Percentiles rank a stretch among this genome's conserved stretches.
Conservation (phyloP, 1,140 invertebrate genomes). For the Drosophila equinoxialis region DNA sequence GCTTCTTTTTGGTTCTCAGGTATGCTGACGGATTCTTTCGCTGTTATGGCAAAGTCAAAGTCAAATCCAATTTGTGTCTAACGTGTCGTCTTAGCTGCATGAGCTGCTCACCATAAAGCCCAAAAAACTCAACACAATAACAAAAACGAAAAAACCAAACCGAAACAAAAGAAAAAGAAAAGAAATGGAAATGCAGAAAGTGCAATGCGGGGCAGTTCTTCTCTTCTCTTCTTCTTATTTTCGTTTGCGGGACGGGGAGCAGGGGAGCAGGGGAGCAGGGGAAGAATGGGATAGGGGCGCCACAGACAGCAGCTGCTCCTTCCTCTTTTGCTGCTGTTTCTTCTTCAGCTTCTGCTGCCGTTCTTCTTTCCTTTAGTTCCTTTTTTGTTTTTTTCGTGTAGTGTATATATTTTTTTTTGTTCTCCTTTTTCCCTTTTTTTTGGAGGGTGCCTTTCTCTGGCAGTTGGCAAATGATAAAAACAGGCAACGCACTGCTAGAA, state of each 20-base stretch:
- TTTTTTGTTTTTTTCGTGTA: too few species aligned
- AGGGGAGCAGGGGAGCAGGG: background rate
- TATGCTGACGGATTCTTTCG: constrained; percentile 32
- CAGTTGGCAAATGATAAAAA: constrained; percentile 75
- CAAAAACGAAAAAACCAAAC: constrained; percentile 18
- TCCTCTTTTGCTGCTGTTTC: background rate
- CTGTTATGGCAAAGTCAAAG: constrained; percentile 50
- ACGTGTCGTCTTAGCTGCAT: constrained; percentile 49
- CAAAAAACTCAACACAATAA: background rate
- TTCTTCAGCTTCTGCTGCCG: constrained; percentile 15
- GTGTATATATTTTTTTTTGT: background rate
- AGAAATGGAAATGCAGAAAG: constrained; percentile 8
- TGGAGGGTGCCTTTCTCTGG: background rate
- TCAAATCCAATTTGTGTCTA: constrained; percentile 66
- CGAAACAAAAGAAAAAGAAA: background rate
- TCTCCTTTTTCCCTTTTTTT: background rate
- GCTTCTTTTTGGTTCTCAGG: background rate
- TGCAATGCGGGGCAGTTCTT: constrained; percentile 13
- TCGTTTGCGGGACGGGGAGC: background rate
- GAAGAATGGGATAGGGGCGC: background rate
- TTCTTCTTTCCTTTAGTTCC: background rate
- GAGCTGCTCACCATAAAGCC: constrained; percentile 34
- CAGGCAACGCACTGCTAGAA: constrained; percentile 75
- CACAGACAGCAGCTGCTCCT: constrained; percentile 1
- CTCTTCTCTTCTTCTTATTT: background rate